Percentiles rank a stretch among this genome's conserved stretches.
Conservation (phyloP, 2,113 vertebrate species). For the Pitta sordida region DNA sequence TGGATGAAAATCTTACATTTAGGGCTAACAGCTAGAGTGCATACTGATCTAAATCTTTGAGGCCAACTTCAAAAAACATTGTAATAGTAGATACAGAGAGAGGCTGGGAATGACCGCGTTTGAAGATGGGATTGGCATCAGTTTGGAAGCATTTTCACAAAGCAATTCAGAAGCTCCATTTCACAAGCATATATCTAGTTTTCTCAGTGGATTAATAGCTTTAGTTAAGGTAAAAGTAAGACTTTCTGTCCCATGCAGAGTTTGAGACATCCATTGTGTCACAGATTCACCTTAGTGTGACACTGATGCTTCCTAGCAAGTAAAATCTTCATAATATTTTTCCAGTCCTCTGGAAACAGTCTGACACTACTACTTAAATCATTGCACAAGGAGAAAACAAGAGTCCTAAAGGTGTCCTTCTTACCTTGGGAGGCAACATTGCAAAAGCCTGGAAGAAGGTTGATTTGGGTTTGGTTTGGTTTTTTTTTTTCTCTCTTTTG, state of each 20-base stretch:
- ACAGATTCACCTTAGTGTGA: background rate
- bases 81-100: background rate
- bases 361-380: background rate
- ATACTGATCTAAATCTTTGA: background rate
- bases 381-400: background rate
- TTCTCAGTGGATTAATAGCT: background rate
- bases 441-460: background rate
- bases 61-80: background rate
- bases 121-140: background rate
- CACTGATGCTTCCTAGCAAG: background rate
- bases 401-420: background rate
- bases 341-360: background rate
- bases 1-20: background rate
- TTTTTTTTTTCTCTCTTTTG: background rate
- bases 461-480: background rate
- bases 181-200: background rate
- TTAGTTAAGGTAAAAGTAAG: background rate
- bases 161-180: background rate
- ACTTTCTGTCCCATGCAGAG: background rate
- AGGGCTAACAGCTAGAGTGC: background rate
- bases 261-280: background rate
- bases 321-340: background rate
- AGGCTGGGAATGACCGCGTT: background rate
- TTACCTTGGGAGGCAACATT: background rate
- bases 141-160: background rate